Conservation (phyloP, 2,113 vertebrate genomes). For the Anser cygnoides region DNA sequence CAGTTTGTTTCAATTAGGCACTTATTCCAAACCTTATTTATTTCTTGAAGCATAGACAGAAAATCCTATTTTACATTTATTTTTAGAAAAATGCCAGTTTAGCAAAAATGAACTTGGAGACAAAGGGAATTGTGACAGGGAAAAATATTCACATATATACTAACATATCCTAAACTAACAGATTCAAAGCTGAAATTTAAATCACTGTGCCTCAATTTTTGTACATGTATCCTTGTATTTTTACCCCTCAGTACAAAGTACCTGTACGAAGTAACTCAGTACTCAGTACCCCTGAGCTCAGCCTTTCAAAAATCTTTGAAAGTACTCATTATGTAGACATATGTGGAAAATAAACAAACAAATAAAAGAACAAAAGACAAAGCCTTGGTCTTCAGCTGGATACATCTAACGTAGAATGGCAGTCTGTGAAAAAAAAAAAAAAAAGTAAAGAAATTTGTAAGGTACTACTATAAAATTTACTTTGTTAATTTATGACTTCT, state of each 20-base stretch:
- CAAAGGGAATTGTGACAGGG: background rate
- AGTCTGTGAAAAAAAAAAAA: background rate
- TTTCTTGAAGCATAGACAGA: background rate
- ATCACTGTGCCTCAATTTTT: background rate
- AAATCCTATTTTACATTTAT: background rate
- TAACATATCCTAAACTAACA: background rate
- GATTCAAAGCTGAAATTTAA: background rate
- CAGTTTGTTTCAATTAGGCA: background rate
- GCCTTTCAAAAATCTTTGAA: background rate
- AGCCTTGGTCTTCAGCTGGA: background rate
- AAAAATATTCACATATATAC: background rate
- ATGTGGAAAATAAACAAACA: background rate
- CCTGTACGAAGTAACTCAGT: too few relatives aligned
- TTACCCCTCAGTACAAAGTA: background rate
- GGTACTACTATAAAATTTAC: background rate
- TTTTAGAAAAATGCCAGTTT: background rate
- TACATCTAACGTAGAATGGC: background rate
- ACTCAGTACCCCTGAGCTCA: background rate
- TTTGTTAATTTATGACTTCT: background rate
- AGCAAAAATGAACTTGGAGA: background rate
- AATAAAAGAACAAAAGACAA: background rate
- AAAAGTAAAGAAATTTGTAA: background rate
- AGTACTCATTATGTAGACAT: background rate
- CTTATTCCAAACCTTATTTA: background rate
- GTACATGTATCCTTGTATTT: background rate